These are phyloP conservation scores for Orthosia cruda DNA, from an alignment of 2,888 invertebrate genomes.

Conservation along the genomic window DNA sequence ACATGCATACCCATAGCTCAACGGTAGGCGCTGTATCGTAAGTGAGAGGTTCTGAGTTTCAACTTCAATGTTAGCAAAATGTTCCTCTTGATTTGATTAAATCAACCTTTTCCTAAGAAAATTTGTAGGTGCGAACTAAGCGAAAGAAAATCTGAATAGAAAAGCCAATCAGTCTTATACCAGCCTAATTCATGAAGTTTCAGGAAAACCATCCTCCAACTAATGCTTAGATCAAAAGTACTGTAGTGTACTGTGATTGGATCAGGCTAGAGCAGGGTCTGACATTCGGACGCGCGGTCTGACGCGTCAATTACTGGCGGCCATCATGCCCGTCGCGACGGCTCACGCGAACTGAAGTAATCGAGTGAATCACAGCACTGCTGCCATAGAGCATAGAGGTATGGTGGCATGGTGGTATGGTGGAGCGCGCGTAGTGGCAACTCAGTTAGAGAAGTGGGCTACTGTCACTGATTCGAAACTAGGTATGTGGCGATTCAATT, in stretches of 20 bases:
- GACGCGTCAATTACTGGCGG: slow-evolving; percentile 42
- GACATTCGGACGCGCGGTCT: slow-evolving; percentile 39
- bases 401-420: not conserved
- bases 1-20: not conserved
- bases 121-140: too few relatives aligned
- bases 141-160: too few relatives aligned
- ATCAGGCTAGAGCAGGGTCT: slow-evolving; percentile 52
- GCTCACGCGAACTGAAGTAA: slow-evolving; percentile 35
- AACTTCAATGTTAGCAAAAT: not conserved
- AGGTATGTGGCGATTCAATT: not conserved
- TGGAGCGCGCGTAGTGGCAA: not conserved
- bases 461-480: not conserved
- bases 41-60: not conserved
- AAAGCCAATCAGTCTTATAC: too few relatives aligned
- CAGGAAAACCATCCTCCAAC: not conserved
- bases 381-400: not conserved
- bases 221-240: not conserved
- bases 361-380: slow-evolving; percentile 47
- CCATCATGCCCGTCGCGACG: slow-evolving; percentile 27
- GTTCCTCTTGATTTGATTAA: not conserved
- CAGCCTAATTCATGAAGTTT: too few relatives aligned
- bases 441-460: not conserved
- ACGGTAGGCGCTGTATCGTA: not conserved
- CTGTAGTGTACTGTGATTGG: slow-evolving; percentile 11
- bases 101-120: not conserved